A percentile compares a stretch with the other conserved stretches of the same genome.
Evolutionary conservation across 2,113 vertebrate species (phyloP).

Genomic region (Ellobius talpinus): DNA sequence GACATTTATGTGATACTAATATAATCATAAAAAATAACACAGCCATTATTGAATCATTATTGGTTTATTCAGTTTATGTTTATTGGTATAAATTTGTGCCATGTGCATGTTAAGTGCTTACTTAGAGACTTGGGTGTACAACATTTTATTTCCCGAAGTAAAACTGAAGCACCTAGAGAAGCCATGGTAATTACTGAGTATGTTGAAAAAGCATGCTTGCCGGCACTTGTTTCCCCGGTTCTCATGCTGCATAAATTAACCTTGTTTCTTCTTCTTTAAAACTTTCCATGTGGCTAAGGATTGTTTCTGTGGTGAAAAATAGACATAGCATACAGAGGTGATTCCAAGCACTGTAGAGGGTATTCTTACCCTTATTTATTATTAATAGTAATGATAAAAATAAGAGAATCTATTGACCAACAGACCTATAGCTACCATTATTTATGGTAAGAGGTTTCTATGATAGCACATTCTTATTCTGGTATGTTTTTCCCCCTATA

Average conservation of each 20-base stretch:
- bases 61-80: conserved; percentile 37
- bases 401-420: conserved; percentile 46
- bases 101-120: conserved; percentile 32
- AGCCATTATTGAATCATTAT: conserved; percentile 59
- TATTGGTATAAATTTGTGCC: conserved; percentile 41
- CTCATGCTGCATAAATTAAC: conserved; percentile 36
- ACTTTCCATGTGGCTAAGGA: neutral
- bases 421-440: conserved; percentile 4
- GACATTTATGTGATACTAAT: conserved; percentile 60
- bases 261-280: neutral
- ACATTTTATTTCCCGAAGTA: conserved; percentile 60
- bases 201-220: conserved; percentile 46
- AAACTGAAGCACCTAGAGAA: conserved; percentile 52
- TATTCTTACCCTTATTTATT: conserved; percentile 67
- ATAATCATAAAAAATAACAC: conserved; percentile 56
- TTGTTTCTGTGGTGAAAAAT: conserved; percentile 13
- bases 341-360: conserved; percentile 29
- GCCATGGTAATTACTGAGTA: conserved; percentile 44
- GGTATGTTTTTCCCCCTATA: neutral
- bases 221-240: conserved; percentile 23
- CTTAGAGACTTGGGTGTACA: conserved; percentile 20
- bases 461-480: neutral
- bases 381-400: conserved; percentile 65
- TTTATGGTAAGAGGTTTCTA: conserved; percentile 56
- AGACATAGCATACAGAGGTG: neutral